Evolutionary conservation across 1,140 invertebrate genomes (phyloP), one percentile per base, ranked within the genome.

Genomic region (Nautilus pompilius): DNA sequence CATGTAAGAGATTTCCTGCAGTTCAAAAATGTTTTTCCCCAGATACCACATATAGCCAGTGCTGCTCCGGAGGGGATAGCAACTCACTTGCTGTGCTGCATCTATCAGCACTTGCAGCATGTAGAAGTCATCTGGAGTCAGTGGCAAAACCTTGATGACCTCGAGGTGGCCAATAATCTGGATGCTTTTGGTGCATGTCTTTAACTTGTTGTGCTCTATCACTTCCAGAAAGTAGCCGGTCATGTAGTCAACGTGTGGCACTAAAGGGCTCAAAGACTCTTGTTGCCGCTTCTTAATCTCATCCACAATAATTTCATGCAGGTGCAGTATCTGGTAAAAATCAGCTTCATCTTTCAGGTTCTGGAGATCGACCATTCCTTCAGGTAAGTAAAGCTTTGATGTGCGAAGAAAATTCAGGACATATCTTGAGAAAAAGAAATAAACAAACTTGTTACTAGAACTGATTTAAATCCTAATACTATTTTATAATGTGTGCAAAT

Each of bases 41-140:
- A 53, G 17, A 26, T 53, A 53, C 49, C 49, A 53, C 20, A 53
- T 53, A 53, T 53, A 28, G 26, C 49, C 49, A 22, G 49, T 53
- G 5, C 15, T 53, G 20, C 49, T 53, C 22, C 29, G 26, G n/a
- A 10, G 49, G 5, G 49, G 49, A 28, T 53, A 28, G 22, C 29
- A 53, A 28, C 29, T 28, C 17, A 28, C 29, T 4, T 24, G 24
- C 26, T 53, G 26, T 13, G 29, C 49, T 17, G 20, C 17, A 3
- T 53, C 49, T 28, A 53, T 28, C 5, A 53, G 29, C 15, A 13
- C n/a, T 28, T 53, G 49, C n/a, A 53, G 22, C 17, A 53, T 6
- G 0, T 13, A 22, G 24, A 8, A 26, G 26, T 53, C 49, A 20
- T 53, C 49, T 24, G 22, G 22, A 28, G 15, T 53, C 15, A 53